Percentiles rank a stretch among this genome's conserved stretches.
Evolutionary conservation across 1,140 invertebrate genomes (phyloP).

Genomic region (Drosophila kanapiae): DNA sequence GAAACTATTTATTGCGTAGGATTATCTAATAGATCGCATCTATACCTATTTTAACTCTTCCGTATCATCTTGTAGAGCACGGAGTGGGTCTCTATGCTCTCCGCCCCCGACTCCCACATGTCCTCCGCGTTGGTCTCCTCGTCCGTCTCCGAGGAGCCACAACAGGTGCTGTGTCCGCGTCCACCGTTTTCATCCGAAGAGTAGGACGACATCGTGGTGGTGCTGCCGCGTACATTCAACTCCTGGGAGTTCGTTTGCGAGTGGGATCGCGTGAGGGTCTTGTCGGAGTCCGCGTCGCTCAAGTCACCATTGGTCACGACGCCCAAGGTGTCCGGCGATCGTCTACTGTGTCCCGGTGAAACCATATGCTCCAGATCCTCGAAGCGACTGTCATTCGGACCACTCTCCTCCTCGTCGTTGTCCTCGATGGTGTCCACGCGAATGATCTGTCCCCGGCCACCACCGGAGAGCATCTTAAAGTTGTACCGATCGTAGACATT

Average conservation of each 20-base stretch:
- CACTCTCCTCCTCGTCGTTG: constrained; percentile 76
- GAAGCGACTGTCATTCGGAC: constrained; percentile 64
- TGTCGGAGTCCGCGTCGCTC: constrained; percentile 80
- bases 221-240: constrained; percentile 54
- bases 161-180: constrained; percentile 71
- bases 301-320: constrained; percentile 34
- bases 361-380: constrained; percentile 84
- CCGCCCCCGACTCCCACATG: constrained; percentile 93
- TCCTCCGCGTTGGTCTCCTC: constrained; percentile 91
- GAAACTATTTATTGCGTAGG: constrained; percentile 6
- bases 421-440: constrained; percentile 82
- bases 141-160: constrained; percentile 85
- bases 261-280: constrained; percentile 70
- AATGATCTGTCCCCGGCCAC: constrained; percentile 73
- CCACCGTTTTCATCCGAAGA: constrained; percentile 72
- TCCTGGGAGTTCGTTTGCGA: constrained; percentile 59
- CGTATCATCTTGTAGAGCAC: constrained; percentile 90
- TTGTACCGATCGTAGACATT: constrained; percentile 84
- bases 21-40: not conserved
- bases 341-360: constrained; percentile 44
- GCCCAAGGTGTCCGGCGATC: constrained; percentile 20
- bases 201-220: constrained; percentile 57
- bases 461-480: constrained; percentile 70
- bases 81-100: constrained; percentile 93
- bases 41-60: constrained; percentile 70